Conservation (phyloP, 1,140 invertebrate genomes). For the Formica selysi region DNA sequence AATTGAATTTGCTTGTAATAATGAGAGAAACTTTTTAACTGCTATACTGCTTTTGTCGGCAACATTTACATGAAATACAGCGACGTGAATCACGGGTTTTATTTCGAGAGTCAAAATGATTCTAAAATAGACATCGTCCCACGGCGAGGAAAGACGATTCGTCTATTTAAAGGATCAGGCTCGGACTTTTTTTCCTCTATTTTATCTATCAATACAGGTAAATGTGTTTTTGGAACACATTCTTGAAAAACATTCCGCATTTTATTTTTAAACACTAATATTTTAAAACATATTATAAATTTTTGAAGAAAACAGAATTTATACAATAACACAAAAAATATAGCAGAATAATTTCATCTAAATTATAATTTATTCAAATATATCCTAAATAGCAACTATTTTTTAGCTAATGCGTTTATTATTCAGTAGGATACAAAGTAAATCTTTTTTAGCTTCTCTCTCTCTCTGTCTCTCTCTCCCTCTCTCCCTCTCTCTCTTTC, state of each 20-base stretch:
- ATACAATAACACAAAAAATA: slow-evolving; percentile 4
- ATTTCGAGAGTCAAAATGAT: slow-evolving; percentile 62
- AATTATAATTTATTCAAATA: slow-evolving; percentile 15
- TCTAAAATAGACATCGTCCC: slow-evolving; percentile 69
- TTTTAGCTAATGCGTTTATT: background rate
- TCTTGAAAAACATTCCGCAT: background rate
- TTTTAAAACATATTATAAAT: slow-evolving; percentile 9
- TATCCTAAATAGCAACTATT: background rate
- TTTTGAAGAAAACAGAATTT: background rate
- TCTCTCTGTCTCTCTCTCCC: background rate
- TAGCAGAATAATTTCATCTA: background rate
- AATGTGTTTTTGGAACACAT: background rate
- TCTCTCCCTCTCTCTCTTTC: background rate
- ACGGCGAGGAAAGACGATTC: slow-evolving; percentile 55
- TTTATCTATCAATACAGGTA: background rate
- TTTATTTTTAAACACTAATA: background rate
- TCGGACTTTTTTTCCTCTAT: background rate
- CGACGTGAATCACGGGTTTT: slow-evolving; percentile 66
- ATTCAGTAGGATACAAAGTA: background rate
- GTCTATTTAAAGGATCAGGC: slow-evolving; percentile 67
- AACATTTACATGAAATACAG: slow-evolving; percentile 60
- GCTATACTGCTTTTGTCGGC: slow-evolving; percentile 35
- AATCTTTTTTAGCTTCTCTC: background rate
- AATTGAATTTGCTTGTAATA: background rate
- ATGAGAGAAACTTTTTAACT: background rate